Percentiles rank a stretch among this genome's conserved stretches.
Evolutionary conservation across 2,797 vertebrate species (phyloP).

Genomic region (Harpagifer antarcticus): DNA sequence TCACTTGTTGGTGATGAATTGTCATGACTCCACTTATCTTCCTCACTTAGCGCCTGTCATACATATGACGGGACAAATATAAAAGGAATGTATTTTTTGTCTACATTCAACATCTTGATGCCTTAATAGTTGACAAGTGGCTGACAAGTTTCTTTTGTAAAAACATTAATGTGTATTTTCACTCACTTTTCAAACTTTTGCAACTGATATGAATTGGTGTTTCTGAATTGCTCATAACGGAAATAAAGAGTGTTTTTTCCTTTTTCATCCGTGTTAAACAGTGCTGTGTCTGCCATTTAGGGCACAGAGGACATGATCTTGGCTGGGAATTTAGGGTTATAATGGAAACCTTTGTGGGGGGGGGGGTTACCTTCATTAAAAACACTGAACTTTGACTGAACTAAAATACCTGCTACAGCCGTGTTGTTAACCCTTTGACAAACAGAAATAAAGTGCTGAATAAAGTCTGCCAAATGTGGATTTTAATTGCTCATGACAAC

Average conservation of each 20-base stretch:
- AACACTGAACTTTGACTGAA: too few relatives aligned
- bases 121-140: neutral
- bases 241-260: neutral
- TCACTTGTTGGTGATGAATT: neutral
- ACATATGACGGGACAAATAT: neutral
- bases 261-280: neutral
- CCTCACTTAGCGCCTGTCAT: neutral
- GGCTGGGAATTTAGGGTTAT: too few relatives aligned
- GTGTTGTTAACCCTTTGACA: too few relatives aligned
- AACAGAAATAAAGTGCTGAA: too few relatives aligned
- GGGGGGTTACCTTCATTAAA: too few relatives aligned
- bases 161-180: neutral
- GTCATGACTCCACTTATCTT: neutral
- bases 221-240: neutral
- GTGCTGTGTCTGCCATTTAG: neutral
- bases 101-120: neutral
- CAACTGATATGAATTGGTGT: neutral
- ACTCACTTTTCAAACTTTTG: neutral
- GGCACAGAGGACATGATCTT: neutral
- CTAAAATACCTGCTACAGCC: too few relatives aligned
- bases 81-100: neutral
- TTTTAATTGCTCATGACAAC: constrained; percentile 12
- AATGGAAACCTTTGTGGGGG: too few relatives aligned
- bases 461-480: too few relatives aligned
- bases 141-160: neutral